These are phyloP conservation scores for Pseudochromis fuscus DNA, from an alignment of 2,797 vertebrate species.

Conservation along the genomic window DNA sequence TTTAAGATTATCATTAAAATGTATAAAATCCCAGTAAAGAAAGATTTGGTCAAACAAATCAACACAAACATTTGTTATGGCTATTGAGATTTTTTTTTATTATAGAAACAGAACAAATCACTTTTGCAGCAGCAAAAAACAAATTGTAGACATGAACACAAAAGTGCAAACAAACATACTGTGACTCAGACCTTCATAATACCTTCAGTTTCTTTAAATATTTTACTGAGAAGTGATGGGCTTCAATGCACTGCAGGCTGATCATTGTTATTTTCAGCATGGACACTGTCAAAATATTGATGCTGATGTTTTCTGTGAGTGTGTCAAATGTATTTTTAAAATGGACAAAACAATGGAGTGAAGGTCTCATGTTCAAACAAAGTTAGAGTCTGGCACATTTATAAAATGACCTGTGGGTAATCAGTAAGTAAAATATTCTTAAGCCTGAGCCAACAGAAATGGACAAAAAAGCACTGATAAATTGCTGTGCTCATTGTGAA, in stretches of 20 bases:
- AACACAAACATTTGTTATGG: not conserved
- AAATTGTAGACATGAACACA: not conserved
- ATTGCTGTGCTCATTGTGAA: constrained; percentile 82
- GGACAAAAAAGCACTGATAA: constrained; percentile 79
- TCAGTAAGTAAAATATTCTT: constrained; percentile 79
- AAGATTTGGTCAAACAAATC: not conserved
- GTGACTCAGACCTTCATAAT: not conserved
- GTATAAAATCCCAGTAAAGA: no score
- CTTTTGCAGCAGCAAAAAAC: no score
- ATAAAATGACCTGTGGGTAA: constrained; percentile 74
- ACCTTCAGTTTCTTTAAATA: constrained; percentile 32
- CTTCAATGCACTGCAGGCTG: not conserved
- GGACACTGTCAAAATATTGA: constrained; percentile 46
- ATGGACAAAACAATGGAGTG: constrained; percentile 60
- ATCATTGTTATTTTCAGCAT: constrained; percentile 24
- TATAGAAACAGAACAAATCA: not conserved
- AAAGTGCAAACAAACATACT: not conserved
- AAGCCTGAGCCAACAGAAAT: constrained; percentile 78
- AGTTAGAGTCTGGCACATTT: constrained; percentile 68
- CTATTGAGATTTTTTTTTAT: not conserved
- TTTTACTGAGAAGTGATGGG: constrained; percentile 13
- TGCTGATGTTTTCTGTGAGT: constrained; percentile 33
- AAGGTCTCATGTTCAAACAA: constrained; percentile 67
- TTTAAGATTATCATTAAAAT: no score
- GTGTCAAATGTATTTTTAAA: constrained; percentile 61